Evolutionary conservation across 2,797 vertebrate species (phyloP), one percentile per base, ranked within the genome.

Genomic region (Alectoris magna): DNA sequence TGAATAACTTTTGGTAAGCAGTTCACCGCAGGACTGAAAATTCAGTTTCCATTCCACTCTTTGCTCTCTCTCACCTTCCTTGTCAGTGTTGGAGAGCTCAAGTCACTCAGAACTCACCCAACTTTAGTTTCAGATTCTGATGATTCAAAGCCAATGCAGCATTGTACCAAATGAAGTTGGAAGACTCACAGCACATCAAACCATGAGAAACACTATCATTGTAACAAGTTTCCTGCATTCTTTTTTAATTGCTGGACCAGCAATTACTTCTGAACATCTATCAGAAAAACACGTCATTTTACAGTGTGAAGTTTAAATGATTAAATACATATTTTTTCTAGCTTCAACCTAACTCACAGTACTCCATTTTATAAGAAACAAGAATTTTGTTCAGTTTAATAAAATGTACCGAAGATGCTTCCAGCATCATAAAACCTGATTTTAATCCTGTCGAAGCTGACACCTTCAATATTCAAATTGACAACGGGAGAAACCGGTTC

Each of bases 381-480:
- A 5, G 0, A 8, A 79, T 21, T 21, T 48, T 67, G 14, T 70
- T 75, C 36, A 41, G 3, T 56, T 86, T 7, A 64, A n/a, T 58
- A 73, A 72, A 70, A 85, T 9, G 12, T 49, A 78, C 29, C 64
- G 36, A 88, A 82, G 39, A 68, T 55, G n/a, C 8, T 83, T 83
- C 46, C 23, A 51, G 13, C 56, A 87, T n/a, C 13, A 68, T 46
- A 88, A 64, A 91, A 72, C 27, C 51, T 80, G 43, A 74, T 23
- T 86, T 77, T 69, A 86, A 56, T 60, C 88, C 55, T 63, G 41
- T 2, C 2, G 51, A 91, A 93, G 67, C 24, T 29, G 26, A 67
- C 10, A 64, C 44, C 36, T 87, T 90, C 48, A 76, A 53, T 81
- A 90, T 86, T 90, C 60, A 90, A 88, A 93, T 48, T 14, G 84